These are phyloP conservation scores for Platyura marginata DNA, from an alignment of 1,140 invertebrate species.

Conservation along the genomic window DNA sequence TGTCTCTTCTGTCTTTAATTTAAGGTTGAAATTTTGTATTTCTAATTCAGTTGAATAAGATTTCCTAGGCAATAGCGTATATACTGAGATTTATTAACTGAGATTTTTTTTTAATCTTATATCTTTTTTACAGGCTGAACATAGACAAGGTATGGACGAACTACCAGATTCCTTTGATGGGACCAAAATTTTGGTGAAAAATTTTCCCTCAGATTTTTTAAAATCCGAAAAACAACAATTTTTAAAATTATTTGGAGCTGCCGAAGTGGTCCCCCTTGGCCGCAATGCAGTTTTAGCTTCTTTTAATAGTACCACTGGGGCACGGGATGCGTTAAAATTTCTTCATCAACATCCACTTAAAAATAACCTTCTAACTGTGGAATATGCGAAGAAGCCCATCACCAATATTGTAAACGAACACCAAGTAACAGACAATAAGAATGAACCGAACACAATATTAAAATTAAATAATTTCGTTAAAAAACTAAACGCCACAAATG, in stretches of 20 bases:
- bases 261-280: background rate
- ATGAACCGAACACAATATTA: slow-evolving; percentile 17
- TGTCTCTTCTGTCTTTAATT: no score
- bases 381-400: background rate
- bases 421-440: background rate
- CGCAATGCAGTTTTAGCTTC: background rate
- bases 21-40: no score
- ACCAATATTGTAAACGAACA: background rate
- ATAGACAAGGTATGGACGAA: no score
- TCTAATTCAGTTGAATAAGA: no score
- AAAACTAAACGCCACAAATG: slow-evolving; percentile 47
- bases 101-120: no score
- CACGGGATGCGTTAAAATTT: background rate
- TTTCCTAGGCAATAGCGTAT: no score
- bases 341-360: background rate
- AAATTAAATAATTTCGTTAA: slow-evolving; percentile 44
- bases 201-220: background rate
- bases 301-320: background rate
- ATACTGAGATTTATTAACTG: no score
- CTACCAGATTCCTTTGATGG: background rate
- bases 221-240: background rate
- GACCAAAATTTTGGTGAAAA: background rate
- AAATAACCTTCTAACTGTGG: background rate
- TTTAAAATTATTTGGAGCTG: background rate
- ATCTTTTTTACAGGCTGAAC: no score